Conservation (phyloP, 2,888 invertebrate species). For the Amphimallon solstitiale region DNA sequence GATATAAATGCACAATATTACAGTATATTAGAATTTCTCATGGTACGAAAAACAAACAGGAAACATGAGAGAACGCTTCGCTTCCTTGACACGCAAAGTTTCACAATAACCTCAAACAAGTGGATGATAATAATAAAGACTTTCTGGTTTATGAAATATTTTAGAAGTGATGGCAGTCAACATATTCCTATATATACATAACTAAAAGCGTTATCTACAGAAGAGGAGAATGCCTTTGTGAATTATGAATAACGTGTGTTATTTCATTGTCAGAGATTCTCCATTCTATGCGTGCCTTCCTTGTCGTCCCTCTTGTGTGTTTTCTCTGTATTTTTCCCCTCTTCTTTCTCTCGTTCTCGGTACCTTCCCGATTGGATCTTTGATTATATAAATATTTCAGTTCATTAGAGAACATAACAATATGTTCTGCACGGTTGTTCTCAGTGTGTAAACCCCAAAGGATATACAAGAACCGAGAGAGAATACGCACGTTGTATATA, state of each 20-base stretch:
- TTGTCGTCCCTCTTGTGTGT: neutral
- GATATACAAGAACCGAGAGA: conserved; percentile 46
- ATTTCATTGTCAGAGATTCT: conserved; percentile 30
- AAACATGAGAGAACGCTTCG: neutral
- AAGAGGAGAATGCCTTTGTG: conserved; percentile 24
- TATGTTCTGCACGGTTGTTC: conserved; percentile 40
- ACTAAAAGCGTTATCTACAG: conserved; percentile 17
- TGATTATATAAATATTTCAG: conserved; percentile 43
- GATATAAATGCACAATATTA: no score
- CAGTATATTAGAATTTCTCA: conserved; percentile 2
- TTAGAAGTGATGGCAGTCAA: conserved; percentile 12
- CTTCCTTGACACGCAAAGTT: neutral
- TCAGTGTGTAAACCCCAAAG: conserved; percentile 47
- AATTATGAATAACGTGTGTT: conserved; percentile 33
- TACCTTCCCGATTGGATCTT: conserved; percentile 30
- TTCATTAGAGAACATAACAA: conserved; percentile 48
- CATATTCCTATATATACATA: no score
- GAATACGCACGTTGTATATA: conserved; percentile 39
- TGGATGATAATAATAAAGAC: conserved; percentile 21
- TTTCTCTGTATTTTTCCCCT: neutral
- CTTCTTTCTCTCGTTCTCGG: conserved; percentile 5
- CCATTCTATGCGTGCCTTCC: conserved; percentile 11
- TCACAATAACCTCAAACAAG: conserved; percentile 18
- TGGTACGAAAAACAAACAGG: neutral
- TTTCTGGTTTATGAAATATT: conserved; percentile 30